A percentile compares a stretch with the other conserved stretches of the same genome.
Conservation (phyloP, 2,888 invertebrate species). For the Mellilla xanthometata region DNA sequence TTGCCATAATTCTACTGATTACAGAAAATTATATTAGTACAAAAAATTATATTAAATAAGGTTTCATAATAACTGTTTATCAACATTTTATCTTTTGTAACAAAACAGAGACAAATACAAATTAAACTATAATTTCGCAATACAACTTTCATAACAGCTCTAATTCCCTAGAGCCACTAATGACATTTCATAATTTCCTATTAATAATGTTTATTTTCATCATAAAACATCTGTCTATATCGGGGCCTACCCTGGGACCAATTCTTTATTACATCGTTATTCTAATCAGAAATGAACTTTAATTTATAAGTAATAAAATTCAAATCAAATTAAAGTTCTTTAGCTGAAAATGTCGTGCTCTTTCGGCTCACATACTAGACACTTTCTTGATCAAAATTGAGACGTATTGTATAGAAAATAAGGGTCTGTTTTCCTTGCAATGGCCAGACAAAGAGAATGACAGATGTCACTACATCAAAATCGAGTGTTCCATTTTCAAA, state of each 20-base stretch:
- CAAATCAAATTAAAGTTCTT: constrained; percentile 33
- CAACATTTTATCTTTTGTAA: too few relatives aligned
- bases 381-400: not conserved
- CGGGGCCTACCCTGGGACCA: constrained; percentile 6
- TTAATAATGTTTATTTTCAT: constrained; percentile 18
- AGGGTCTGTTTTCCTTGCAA: constrained; percentile 30
- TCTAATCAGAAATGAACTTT: constrained; percentile 24
- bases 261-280: constrained; percentile 5
- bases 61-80: too few relatives aligned
- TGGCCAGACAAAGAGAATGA: constrained; percentile 46
- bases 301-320: constrained; percentile 27
- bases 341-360: constrained; percentile 42
- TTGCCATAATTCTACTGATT: too few relatives aligned
- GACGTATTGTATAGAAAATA: constrained; percentile 6
- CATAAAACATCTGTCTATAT: constrained; percentile 11
- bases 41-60: too few relatives aligned
- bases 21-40: too few relatives aligned
- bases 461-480: constrained; percentile 78
- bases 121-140: constrained; percentile 5
- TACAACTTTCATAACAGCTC: not conserved
- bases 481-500: constrained; percentile 80
- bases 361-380: constrained; percentile 36
- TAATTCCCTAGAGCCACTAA: constrained; percentile 5
- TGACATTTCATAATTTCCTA: constrained; percentile 27
- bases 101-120: not conserved